Evolutionary conservation across 2,888 invertebrate species (phyloP).

Genomic region (Bugula neritina): DNA sequence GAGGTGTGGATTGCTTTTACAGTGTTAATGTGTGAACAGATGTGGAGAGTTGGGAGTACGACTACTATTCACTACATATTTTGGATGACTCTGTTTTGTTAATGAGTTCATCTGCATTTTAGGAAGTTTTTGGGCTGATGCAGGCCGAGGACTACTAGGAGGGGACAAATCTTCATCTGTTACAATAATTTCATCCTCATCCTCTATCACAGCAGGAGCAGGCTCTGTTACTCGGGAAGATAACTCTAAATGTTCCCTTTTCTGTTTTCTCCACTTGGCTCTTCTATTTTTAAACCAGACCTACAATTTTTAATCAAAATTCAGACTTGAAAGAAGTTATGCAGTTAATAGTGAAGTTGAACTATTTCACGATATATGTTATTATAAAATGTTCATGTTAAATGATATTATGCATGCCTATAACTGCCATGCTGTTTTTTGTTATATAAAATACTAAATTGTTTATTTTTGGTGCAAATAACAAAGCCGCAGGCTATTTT

Average conservation of each 20-base stretch:
- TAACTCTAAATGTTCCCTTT: slow-evolving; percentile 61
- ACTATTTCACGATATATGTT: too few relatives aligned
- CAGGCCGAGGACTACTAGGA: neutral
- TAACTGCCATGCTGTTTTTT: too few relatives aligned
- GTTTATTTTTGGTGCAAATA: too few relatives aligned
- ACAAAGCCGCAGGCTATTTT: too few relatives aligned
- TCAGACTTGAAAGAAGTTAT: too few relatives aligned
- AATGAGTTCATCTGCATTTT: neutral
- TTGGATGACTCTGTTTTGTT: neutral
- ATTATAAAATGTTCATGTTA: too few relatives aligned
- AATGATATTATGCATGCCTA: too few relatives aligned
- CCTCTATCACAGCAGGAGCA: neutral
- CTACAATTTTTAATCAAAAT: slow-evolving; percentile 65
- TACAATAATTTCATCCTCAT: slow-evolving; percentile 9
- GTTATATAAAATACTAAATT: too few relatives aligned
- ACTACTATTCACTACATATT: neutral
- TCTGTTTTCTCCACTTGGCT: slow-evolving; percentile 93
- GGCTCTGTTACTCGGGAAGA: neutral
- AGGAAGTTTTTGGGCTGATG: neutral
- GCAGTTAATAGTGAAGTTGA: too few relatives aligned
- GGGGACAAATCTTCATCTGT: slow-evolving; percentile 25
- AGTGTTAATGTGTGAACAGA: too few relatives aligned
- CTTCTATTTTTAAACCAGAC: slow-evolving; percentile 95
- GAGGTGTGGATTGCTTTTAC: too few relatives aligned
- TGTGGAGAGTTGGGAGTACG: too few relatives aligned